Conservation (phyloP, 2,113 vertebrate genomes). For the Otis tarda region DNA sequence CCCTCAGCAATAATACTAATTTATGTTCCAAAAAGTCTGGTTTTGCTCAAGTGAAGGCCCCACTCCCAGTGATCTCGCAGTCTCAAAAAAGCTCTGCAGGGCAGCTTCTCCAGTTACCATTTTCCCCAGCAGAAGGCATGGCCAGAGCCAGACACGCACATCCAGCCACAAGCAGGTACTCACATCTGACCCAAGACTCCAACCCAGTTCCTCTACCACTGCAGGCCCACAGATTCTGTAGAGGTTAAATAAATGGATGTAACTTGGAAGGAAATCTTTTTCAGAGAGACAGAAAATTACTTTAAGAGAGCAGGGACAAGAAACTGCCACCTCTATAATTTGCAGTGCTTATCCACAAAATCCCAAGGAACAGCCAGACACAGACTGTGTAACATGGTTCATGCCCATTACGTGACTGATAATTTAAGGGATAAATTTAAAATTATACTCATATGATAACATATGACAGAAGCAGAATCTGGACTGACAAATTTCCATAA, state of each 20-base stretch:
- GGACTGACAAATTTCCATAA: neutral
- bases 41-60: neutral
- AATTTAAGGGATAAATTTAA: neutral
- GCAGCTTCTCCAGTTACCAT: neutral
- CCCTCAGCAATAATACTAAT: neutral
- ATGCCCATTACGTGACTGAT: rapidly evolving
- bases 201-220: neutral
- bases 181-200: neutral
- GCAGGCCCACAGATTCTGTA: neutral
- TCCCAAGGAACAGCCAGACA: neutral
- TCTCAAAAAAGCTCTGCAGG: neutral
- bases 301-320: neutral
- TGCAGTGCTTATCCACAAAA: neutral
- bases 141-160: rapidly evolving
- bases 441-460: neutral
- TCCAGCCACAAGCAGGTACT: neutral
- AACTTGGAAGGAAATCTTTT: neutral
- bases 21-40: neutral
- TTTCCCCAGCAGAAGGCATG: neutral
- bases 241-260: neutral
- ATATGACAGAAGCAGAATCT: neutral
- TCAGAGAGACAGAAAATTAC: neutral
- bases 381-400: neutral
- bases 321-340: neutral
- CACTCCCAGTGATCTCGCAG: neutral